Evolutionary conservation across 2,113 vertebrate genomes (phyloP).

Genomic region (Bubo scandiacus): DNA sequence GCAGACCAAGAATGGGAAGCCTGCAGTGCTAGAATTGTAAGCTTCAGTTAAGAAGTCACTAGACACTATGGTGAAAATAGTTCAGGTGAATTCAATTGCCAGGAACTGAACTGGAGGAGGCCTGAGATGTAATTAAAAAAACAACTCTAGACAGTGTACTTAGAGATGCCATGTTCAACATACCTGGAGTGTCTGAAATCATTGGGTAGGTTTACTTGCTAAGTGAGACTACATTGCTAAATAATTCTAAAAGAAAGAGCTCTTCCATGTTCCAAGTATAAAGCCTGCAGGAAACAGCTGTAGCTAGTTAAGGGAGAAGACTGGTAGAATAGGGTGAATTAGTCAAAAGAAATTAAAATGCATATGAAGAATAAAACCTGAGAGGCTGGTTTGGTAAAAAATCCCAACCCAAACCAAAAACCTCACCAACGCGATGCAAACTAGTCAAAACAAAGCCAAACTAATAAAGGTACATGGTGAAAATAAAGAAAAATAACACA

Average conservation of each 20-base stretch:
- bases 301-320: neutral
- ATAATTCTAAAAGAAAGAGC: neutral
- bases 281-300: neutral
- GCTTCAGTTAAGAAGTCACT: neutral
- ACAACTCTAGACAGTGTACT: neutral
- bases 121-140: neutral
- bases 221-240: neutral
- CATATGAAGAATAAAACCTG: neutral
- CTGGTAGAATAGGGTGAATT: neutral
- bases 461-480: neutral
- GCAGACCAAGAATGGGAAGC: neutral
- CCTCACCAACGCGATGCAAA: neutral
- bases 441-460: neutral
- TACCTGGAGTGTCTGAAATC: neutral
- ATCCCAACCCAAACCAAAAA: neutral
- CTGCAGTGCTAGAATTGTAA: neutral
- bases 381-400: neutral
- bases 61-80: neutral
- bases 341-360: neutral
- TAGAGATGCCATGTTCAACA: neutral
- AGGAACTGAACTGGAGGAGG: neutral
- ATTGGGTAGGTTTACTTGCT: neutral
- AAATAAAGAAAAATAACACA: neutral
- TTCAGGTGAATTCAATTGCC: neutral
- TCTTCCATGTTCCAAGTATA: neutral